Conservation (phyloP, 1,140 invertebrate species). For the Leptopilina boulardi region DNA sequence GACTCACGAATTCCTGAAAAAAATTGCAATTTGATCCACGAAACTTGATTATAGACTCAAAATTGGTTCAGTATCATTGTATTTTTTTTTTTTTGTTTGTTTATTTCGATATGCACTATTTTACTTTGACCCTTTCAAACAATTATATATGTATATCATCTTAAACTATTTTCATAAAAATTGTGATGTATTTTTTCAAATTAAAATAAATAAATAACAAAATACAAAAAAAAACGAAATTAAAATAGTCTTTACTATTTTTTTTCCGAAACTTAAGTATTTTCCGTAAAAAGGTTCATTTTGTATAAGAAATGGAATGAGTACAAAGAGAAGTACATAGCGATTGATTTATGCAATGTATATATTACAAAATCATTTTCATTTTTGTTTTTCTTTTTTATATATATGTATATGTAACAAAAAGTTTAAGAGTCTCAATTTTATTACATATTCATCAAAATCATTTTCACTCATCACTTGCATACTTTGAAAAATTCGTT, state of each 20-base stretch:
- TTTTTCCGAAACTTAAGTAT: neutral
- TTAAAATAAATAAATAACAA: constrained; percentile 36
- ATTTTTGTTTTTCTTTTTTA: constrained; percentile 41
- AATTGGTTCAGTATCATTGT: constrained; percentile 40
- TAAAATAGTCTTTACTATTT: neutral
- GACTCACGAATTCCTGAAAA: constrained; percentile 21
- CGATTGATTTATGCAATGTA: constrained; percentile 60
- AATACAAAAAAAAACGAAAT: constrained; percentile 33
- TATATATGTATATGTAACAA: constrained; percentile 45
- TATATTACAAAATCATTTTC: constrained; percentile 62
- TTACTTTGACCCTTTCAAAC: constrained; percentile 37
- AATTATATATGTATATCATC: neutral
- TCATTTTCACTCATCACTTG: constrained; percentile 31
- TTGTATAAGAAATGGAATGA: constrained; percentile 56
- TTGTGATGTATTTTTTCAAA: constrained; percentile 28
- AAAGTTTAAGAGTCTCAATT: neutral
- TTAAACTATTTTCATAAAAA: constrained; percentile 28
- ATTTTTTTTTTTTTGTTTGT: constrained; percentile 36
- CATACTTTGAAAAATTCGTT: constrained; percentile 26
- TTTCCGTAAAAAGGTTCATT: constrained; percentile 36
- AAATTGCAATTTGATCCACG: constrained; percentile 11
- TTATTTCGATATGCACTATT: constrained; percentile 41
- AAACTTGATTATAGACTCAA: constrained; percentile 6
- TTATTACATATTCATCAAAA: neutral
- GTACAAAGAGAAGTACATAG: constrained; percentile 45